phyloP scores from a whole-genome alignment of 1,140 invertebrate genomes.

The Caenorhabditis brenneri region DNA sequence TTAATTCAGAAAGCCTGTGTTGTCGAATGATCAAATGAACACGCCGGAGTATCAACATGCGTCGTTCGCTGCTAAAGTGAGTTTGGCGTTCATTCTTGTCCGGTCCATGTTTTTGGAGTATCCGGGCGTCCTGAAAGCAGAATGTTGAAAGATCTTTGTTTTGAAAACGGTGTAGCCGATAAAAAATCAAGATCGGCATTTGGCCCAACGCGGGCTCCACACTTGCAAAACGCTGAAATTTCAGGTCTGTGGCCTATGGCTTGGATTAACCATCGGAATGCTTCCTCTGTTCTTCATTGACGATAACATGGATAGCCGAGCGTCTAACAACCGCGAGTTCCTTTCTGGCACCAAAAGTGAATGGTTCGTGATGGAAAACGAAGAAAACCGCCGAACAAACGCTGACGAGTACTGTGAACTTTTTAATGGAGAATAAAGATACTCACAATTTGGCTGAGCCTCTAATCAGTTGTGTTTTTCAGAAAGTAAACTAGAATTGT shows the following conservation, averaged over 20 bases:
- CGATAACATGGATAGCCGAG: neutral
- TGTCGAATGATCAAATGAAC: constrained; percentile 8
- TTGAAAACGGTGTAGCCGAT: no score
- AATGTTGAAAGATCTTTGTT: no score
- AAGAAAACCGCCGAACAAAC: neutral
- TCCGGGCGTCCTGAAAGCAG: neutral
- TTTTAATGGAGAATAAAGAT: neutral
- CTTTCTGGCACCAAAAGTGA: neutral
- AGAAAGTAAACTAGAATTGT: no score
- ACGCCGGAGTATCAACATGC: constrained; percentile 1
- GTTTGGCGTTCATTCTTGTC: no score
- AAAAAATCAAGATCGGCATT: no score
- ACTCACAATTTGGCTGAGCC: no score
- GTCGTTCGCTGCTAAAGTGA: neutral
- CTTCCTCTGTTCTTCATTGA: constrained; percentile 30
- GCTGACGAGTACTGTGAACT: constrained; percentile 9
- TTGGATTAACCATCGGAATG: neutral
- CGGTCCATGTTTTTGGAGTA: neutral
- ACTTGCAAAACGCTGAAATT: neutral
- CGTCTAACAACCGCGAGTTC: neutral
- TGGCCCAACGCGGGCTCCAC: no score
- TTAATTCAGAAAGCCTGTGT: constrained; percentile 5
- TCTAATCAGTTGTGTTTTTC: no score
- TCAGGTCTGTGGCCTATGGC: neutral
- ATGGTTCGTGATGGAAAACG: neutral